phyloP scores from a whole-genome alignment of 2,888 invertebrate species.

The Plusia festucae region DNA sequence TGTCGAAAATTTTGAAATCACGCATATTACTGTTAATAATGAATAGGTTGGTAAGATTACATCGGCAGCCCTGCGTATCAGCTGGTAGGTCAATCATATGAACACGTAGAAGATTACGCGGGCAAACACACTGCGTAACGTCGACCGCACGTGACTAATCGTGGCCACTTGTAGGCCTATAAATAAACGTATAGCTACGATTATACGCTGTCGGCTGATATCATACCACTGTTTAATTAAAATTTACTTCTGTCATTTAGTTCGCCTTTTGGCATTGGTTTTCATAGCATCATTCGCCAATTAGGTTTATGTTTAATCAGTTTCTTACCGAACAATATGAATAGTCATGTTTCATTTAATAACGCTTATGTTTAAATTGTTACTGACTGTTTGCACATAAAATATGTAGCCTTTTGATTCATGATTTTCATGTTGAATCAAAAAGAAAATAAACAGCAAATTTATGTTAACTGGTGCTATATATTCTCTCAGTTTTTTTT shows the following conservation, averaged over 20 bases:
- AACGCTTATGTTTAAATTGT: conserved; percentile 8
- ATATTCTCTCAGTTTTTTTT: not conserved
- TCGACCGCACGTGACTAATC: conserved; percentile 61
- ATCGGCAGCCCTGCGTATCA: conserved; percentile 52
- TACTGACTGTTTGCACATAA: not conserved
- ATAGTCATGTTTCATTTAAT: conserved; percentile 12
- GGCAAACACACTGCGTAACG: conserved; percentile 53
- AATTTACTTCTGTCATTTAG: conserved; percentile 19
- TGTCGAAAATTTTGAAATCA: not conserved
- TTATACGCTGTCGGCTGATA: conserved; percentile 30
- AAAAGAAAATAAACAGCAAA: conserved; percentile 3
- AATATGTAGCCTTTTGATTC: not conserved
- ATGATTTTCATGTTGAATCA: not conserved
- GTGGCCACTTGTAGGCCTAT: conserved; percentile 58
- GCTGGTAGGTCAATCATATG: conserved; percentile 60
- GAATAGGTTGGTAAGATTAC: not conserved
- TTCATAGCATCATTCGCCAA: conserved; percentile 21
- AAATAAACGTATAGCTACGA: conserved; percentile 61
- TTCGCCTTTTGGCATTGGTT: conserved; percentile 25
- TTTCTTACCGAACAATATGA: not conserved
- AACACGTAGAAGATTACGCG: conserved; percentile 58
- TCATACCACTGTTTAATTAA: conserved; percentile 32
- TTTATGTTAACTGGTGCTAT: conserved; percentile 1
- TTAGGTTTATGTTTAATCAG: conserved; percentile 13
- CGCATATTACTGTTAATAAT: not conserved